Evolutionary conservation across 1,140 invertebrate species (phyloP), one percentile per base, ranked within the genome.

Genomic region (Philopotamus ludificatus): DNA sequence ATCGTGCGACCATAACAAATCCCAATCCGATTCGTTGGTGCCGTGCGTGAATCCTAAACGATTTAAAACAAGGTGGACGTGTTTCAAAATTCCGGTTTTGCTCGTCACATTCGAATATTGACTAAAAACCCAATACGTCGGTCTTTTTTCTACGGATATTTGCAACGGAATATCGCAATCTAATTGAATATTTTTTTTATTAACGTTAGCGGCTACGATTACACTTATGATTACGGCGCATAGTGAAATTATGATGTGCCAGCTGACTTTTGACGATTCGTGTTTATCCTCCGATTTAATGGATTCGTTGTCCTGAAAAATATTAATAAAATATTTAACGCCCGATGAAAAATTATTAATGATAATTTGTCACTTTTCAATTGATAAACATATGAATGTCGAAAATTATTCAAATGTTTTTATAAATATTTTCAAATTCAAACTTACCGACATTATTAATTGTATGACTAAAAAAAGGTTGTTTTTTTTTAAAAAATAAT

Each of bases 1-100:
- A 72, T 95, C 92, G 77, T 97, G 93, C 1, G 93, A 87, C 95
- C 95, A 98, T 3, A 98, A 74, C 2, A 97, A 78, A 74, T 91
- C 86, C 93, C 94, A 97, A n/a, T 88, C 79, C 0, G 80, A 77
- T 7, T 83, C 75, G 59, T 86, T 83, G 3, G 77, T 79, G 9
- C 81, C 83, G 60, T 85, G 77, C 54, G 84, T 74, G 73, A 87
- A 94, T 0, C 93, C 92, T 7, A 92, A 75, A 70, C 86, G 78
- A 4, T 89, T 78, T 58, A 96, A 79, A 9, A 93, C 86, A 3
- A 83, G 80, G 70, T 87, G 85, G 0, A 95, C 89, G 76, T 95
- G 92, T 68, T 86, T 87, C 22, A 95, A 79, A 71, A 92, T 84
- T 0, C 88, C 84, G 26, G 81, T 81, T 57, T 61, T 28, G 63